A percentile compares a stretch with the other conserved stretches of the same genome.
Conservation (phyloP, 2,888 invertebrate species). For the Spialia ferax region DNA sequence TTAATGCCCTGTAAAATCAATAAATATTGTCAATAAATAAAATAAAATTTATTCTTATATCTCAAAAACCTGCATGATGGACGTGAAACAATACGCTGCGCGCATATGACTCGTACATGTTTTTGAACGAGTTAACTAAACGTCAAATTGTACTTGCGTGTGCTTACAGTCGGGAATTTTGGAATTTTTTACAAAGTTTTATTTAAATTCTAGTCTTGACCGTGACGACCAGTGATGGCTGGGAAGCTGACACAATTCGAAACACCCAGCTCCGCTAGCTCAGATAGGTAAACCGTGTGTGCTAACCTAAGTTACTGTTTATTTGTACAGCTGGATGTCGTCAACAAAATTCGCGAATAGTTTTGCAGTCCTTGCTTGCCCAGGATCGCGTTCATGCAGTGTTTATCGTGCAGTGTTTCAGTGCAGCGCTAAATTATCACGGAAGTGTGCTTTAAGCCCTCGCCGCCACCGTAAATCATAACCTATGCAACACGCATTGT, state of each 20-base stretch:
- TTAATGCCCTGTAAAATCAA: too few species aligned
- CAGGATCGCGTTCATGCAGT: constrained; percentile 58
- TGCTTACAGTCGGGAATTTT: constrained; percentile 62
- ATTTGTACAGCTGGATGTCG: constrained; percentile 80
- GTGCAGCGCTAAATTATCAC: constrained; percentile 52
- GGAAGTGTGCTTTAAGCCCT: constrained; percentile 48
- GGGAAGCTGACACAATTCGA: constrained; percentile 89
- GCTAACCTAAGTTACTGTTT: constrained; percentile 73
- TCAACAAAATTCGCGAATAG: constrained; percentile 64
- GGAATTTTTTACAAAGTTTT: constrained; percentile 49
- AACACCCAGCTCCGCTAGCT: constrained; percentile 96
- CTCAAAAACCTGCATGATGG: neutral
- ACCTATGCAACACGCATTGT: constrained; percentile 76
- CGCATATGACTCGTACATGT: constrained; percentile 41
- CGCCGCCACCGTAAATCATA: constrained; percentile 65
- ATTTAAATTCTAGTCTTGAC: constrained; percentile 41
- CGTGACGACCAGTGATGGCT: constrained; percentile 68
- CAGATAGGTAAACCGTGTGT: constrained; percentile 91
- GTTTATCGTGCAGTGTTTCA: constrained; percentile 62
- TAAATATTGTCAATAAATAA: too few species aligned
- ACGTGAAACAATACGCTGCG: too few species aligned
- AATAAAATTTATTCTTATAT: too few species aligned
- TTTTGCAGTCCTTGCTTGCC: constrained; percentile 66
- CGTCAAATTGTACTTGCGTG: constrained; percentile 57
- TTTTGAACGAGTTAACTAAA: constrained; percentile 39